phyloP scores from a whole-genome alignment of 2,888 invertebrate genomes.

The Celastrina argiolus region DNA sequence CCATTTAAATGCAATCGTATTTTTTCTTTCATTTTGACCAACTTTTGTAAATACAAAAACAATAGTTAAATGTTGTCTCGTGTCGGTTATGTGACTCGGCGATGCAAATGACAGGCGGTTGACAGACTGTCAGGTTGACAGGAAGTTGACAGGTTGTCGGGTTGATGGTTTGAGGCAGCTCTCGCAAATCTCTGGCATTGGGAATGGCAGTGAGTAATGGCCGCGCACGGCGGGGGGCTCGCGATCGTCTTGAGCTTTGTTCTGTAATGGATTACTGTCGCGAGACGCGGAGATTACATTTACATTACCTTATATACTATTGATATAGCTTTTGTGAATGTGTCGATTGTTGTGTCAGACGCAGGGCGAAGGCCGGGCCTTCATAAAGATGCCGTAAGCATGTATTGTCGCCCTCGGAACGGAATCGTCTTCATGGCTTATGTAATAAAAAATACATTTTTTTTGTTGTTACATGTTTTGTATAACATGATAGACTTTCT shows the following conservation, averaged over 20 bases:
- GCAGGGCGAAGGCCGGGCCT: not conserved
- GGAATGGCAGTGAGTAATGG: not conserved
- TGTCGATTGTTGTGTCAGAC: not conserved
- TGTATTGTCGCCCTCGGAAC: not conserved
- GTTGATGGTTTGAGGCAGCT: not conserved
- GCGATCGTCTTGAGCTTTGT: not conserved
- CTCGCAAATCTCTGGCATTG: not conserved
- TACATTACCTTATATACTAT: not conserved
- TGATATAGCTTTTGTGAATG: not conserved
- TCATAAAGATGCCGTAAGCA: not conserved
- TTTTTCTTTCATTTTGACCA: too few species aligned
- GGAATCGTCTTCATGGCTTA: not conserved
- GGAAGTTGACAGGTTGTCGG: not conserved
- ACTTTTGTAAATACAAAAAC: not conserved
- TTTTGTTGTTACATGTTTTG: not conserved
- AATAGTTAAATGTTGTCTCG: not conserved
- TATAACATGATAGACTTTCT: too few species aligned
- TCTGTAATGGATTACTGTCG: not conserved
- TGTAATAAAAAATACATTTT: not conserved
- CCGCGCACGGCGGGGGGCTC: not conserved
- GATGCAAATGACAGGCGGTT: not conserved
- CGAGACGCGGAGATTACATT: not conserved
- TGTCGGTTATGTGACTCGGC: not conserved
- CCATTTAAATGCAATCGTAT: too few species aligned
- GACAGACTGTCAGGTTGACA: not conserved